Percentiles rank a stretch among this genome's conserved stretches.
phyloP scores from a whole-genome alignment of 2,113 vertebrate genomes.

The Brevimyrus niger region DNA sequence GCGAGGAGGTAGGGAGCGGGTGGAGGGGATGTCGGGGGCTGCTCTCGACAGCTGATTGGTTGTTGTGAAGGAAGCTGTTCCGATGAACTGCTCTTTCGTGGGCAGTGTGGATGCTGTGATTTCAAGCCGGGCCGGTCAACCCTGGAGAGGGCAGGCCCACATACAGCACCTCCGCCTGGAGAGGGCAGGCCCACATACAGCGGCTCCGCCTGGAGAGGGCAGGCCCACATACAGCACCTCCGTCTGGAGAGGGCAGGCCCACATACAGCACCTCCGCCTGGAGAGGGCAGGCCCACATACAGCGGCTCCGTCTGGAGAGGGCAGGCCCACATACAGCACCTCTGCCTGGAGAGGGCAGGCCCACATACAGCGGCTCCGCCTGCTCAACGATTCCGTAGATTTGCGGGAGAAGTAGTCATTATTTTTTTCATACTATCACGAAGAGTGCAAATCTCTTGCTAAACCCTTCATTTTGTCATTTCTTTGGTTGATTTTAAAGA shows the following conservation, averaged over 20 bases:
- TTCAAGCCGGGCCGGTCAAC: background rate
- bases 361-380: no score
- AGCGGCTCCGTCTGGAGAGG: no score
- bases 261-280: background rate
- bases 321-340: no score
- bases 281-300: no score
- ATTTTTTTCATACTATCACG: background rate
- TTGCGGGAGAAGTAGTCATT: background rate
- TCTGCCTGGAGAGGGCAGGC: no score
- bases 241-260: background rate
- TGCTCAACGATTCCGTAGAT: background rate
- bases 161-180: background rate
- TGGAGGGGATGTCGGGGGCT: background rate
- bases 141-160: background rate
- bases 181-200: background rate
- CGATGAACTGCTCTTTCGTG: background rate
- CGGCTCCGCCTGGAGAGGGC: background rate
- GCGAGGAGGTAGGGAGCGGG: background rate
- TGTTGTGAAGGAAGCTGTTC: background rate
- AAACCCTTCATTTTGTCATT: background rate
- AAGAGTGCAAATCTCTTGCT: background rate
- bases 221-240: background rate
- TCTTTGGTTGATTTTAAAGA: background rate
- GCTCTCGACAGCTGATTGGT: background rate
- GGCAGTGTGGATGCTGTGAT: background rate